Base-by-base conservation (phyloP, 2,888 invertebrate genomes). In the Hemicrepidius hirtus region DNA sequence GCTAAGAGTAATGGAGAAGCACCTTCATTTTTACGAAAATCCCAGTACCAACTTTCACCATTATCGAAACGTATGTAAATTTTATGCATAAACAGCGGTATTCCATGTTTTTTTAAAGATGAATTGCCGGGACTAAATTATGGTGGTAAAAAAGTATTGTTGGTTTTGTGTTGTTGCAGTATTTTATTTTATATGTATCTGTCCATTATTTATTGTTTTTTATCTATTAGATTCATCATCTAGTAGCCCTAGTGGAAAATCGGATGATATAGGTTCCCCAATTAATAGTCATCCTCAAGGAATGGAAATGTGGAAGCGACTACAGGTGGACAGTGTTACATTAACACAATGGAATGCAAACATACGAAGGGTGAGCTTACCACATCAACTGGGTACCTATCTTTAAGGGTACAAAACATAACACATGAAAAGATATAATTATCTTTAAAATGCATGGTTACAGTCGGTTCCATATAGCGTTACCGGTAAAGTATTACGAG, bases 321-420 rank as follows among this genome's bases (percentile, higher is more conserved):
- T 92, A 75, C 89, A 90, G 81, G 88, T 93, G 3, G 91, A 92
- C 83, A 91, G 92, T 20, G 90, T 88, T 70, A 90, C 90, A 78
- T 88, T 95, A 64, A 93, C 93, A 69, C 91, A 93, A 84, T 95
- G 94, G 92, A 93, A 93, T 78, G 93, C 93, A 75, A 94, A 94
- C 87, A 86, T 95, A 76, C 87, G 95, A 76, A 91, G 92, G 88
- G 93, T 92, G 44, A 44, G 44, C 4, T 9, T 9, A 32, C n/a
- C n/a, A n/a, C n/a, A n/a, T n/a, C n/a, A n/a, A n/a, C n/a, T n/a
- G n/a, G n/a, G n/a, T n/a, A n/a, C n/a, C n/a, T n/a, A n/a, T n/a
- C n/a, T n/a, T n/a, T n/a, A n/a, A n/a, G n/a, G n/a, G n/a, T n/a
- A n/a, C n/a, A n/a, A n/a, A n/a, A n/a, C n/a, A n/a, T n/a, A n/a